A percentile compares a stretch with the other conserved stretches of the same genome.
Conservation (phyloP, 2,888 invertebrate genomes). For the Cerastis leucographa region DNA sequence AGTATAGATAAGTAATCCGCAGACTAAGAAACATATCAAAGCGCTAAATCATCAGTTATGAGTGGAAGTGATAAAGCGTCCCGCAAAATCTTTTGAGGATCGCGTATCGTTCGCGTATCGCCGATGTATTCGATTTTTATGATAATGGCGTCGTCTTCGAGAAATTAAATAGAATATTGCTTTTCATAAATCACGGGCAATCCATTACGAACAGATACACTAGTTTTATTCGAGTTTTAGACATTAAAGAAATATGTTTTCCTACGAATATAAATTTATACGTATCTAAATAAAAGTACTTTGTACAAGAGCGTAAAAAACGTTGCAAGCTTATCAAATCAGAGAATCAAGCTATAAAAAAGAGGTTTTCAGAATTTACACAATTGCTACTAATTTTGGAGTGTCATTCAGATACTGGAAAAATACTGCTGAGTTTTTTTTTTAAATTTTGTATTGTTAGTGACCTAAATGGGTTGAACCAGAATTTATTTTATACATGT, state of each 20-base stretch:
- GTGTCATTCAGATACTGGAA: no score
- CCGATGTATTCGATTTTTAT: constrained; percentile 60
- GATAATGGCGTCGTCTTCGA: constrained; percentile 52
- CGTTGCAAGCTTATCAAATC: neutral
- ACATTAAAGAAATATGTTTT: neutral
- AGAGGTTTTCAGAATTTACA: neutral
- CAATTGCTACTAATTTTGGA: neutral
- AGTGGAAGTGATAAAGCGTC: constrained; percentile 43
- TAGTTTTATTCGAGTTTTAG: constrained; percentile 28
- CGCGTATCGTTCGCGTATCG: constrained; percentile 36
- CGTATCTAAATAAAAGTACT: neutral
- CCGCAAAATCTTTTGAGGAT: constrained; percentile 52
- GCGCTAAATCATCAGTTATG: constrained; percentile 46
- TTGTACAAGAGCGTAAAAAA: neutral
- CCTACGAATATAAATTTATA: neutral
- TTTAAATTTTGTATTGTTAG: no score
- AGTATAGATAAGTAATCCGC: neutral
- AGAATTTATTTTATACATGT: no score
- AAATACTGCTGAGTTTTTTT: no score
- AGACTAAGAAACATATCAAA: constrained; percentile 19
- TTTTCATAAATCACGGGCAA: constrained; percentile 52
- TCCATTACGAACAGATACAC: constrained; percentile 36
- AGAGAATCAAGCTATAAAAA: neutral
- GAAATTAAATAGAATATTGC: constrained; percentile 60
- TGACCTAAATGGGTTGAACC: no score